Conservation (phyloP, 2,113 vertebrate genomes). For the Macaca mulatta region DNA sequence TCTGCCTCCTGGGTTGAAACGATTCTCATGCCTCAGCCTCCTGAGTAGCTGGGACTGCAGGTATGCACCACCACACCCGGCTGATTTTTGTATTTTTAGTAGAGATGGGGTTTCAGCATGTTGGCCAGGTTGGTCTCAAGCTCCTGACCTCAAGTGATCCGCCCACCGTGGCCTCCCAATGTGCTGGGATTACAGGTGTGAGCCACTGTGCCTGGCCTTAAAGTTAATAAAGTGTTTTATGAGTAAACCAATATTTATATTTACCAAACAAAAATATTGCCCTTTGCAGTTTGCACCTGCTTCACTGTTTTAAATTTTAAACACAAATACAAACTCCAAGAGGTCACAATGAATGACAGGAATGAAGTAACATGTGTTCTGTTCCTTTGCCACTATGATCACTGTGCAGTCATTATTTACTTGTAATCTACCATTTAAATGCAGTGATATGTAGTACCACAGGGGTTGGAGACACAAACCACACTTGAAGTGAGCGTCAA, state of each 20-base stretch:
- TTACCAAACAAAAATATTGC: neutral
- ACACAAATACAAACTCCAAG: neutral
- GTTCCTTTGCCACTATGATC: neutral
- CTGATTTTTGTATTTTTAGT: no score
- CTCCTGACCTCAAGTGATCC: no score
- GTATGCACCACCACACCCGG: no score
- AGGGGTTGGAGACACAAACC: neutral
- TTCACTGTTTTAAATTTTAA: neutral
- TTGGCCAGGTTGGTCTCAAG: no score
- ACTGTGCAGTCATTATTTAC: neutral
- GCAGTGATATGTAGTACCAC: neutral
- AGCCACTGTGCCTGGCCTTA: no score
- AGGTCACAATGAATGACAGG: neutral
- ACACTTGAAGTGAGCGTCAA: neutral
- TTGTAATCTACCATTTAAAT: neutral
- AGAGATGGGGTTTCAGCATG: no score
- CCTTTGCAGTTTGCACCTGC: neutral
- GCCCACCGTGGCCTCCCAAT: no score
- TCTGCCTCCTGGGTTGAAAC: no score
- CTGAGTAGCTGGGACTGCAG: no score
- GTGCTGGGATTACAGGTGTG: no score
- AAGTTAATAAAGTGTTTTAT: neutral
- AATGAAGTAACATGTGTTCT: neutral
- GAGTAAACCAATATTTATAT: neutral
- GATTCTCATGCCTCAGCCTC: no score